phyloP scores from a whole-genome alignment of 2,797 vertebrate genomes.

The Sebastes diaconus region DNA sequence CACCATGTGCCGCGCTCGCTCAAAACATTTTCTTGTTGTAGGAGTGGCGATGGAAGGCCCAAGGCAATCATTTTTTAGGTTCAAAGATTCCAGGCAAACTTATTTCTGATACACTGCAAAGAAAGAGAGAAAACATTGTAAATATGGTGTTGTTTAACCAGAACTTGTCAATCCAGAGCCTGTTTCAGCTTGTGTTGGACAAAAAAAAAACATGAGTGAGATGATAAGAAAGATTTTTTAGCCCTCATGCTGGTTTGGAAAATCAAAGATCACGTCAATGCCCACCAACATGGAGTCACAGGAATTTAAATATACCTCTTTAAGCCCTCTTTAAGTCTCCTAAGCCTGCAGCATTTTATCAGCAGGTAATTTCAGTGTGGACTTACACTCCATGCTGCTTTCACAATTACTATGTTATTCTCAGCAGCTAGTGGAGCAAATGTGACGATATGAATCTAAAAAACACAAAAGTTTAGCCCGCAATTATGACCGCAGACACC shows the following conservation, averaged over 20 bases:
- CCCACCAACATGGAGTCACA: constrained; percentile 61
- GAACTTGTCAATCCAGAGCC: constrained; percentile 66
- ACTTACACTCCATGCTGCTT: constrained; percentile 2
- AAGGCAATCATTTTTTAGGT: constrained; percentile 38
- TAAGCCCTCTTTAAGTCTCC: constrained; percentile 48
- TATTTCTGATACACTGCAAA: constrained; percentile 45
- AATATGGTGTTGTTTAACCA: constrained; percentile 13
- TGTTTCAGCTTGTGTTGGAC: constrained; percentile 70
- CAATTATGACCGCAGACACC: constrained; percentile 37
- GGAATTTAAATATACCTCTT: constrained; percentile 64
- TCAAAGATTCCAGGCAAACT: constrained; percentile 47
- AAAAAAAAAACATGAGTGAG: constrained; percentile 8
- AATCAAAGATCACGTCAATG: constrained; percentile 70
- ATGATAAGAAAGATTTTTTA: constrained; percentile 68
- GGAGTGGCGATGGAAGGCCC: constrained; percentile 48
- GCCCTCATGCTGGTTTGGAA: constrained; percentile 75
- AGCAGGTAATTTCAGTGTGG: constrained; percentile 44
- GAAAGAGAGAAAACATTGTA: constrained; percentile 1
- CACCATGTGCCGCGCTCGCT: constrained; percentile 31
- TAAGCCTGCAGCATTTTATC: constrained; percentile 45
- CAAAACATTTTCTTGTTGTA: constrained; percentile 56
- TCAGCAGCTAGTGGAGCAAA: constrained; percentile 8
- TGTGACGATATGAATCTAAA: constrained; percentile 42
- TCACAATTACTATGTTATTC: constrained; percentile 15
- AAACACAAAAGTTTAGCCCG: constrained; percentile 17